A percentile compares a stretch with the other conserved stretches of the same genome.
Evolutionary conservation across 2,888 invertebrate genomes (phyloP).

Genomic region (Drosophila rellima): DNA sequence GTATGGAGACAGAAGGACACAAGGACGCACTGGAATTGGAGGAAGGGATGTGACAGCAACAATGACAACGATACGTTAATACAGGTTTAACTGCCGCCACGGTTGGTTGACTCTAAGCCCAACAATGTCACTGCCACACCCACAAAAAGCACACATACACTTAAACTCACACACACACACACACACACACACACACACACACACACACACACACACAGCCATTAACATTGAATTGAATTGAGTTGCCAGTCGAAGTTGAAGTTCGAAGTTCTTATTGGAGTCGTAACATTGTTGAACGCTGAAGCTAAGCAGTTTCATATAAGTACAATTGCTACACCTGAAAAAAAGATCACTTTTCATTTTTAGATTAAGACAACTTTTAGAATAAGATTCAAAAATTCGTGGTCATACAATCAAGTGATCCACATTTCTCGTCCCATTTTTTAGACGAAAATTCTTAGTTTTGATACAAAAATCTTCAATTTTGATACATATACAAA

Average conservation of each 20-base stretch:
- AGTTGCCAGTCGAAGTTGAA: slow-evolving; percentile 37
- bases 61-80: slow-evolving; percentile 67
- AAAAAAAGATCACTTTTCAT: too few species aligned
- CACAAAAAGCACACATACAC: slow-evolving; percentile 3
- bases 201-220: slow-evolving; percentile 1
- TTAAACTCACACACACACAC: background rate
- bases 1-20: slow-evolving; percentile 6
- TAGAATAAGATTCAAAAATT: too few species aligned
- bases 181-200: background rate
- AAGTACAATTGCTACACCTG: background rate
- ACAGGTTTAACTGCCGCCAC: slow-evolving; percentile 65
- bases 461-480: too few species aligned
- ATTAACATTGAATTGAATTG: slow-evolving; percentile 43
- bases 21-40: background rate
- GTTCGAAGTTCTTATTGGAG: slow-evolving; percentile 34
- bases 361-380: too few species aligned
- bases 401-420: too few species aligned
- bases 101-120: slow-evolving; percentile 45
- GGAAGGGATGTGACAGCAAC: slow-evolving; percentile 41
- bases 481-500: too few species aligned
- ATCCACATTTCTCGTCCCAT: too few species aligned
- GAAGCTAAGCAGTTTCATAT: slow-evolving; percentile 5
- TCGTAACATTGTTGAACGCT: slow-evolving; percentile 33
- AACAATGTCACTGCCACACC: slow-evolving; percentile 37
- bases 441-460: too few species aligned